Evolutionary conservation across 2,113 vertebrate genomes (phyloP).

Genomic region (Myanophis thanlyinensis): DNA sequence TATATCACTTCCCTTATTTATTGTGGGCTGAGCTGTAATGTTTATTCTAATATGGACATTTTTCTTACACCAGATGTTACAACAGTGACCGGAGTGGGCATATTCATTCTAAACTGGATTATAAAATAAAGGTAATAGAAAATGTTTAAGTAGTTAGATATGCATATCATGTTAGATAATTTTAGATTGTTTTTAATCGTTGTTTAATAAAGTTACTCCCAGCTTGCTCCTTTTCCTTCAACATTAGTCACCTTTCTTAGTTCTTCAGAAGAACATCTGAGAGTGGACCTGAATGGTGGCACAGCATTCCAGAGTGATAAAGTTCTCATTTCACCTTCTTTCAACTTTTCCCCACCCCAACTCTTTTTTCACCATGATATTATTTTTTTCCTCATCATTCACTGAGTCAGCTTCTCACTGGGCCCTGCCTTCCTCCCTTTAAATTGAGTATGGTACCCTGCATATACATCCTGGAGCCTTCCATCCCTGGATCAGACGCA

Average conservation of each 20-base stretch:
- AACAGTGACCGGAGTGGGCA: constrained; percentile 42
- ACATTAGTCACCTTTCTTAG: neutral
- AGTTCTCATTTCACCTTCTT: neutral
- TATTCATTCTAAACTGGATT: constrained; percentile 41
- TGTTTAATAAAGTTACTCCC: neutral
- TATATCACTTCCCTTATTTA: neutral
- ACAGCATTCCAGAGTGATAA: neutral
- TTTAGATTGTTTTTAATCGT: neutral
- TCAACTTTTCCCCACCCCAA: neutral
- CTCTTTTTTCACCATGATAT: neutral
- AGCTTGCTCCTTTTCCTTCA: neutral
- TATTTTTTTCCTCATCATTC: neutral
- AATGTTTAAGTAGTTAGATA: neutral
- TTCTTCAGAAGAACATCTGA: neutral
- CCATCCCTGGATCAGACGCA: neutral
- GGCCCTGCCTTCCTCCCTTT: neutral
- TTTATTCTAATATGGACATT: constrained; percentile 59
- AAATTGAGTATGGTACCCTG: neutral
- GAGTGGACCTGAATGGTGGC: neutral
- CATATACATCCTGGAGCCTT: neutral
- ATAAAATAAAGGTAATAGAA: constrained; percentile 32
- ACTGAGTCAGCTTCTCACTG: neutral
- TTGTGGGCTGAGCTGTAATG: neutral
- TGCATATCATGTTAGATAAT: neutral
- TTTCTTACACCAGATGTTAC: constrained; percentile 55